Conservation (phyloP, 2,113 vertebrate species). For the Lophius piscatorius region DNA sequence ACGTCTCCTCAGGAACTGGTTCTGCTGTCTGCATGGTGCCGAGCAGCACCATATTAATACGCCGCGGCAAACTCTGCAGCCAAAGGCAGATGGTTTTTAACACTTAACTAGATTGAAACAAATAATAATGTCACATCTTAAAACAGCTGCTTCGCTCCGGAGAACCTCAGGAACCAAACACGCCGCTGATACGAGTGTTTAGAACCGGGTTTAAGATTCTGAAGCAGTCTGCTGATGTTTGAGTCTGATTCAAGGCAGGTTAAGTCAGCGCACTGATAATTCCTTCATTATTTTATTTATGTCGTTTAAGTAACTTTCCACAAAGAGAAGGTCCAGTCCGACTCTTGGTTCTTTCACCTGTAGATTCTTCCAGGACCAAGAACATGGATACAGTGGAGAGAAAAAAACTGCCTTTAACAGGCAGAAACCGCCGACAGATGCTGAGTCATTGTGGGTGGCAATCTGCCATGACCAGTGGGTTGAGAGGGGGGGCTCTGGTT, state of each 20-base stretch:
- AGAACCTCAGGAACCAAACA: background rate
- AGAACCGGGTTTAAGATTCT: background rate
- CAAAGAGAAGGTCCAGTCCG: no score
- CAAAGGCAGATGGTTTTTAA: slow-evolving; percentile 2
- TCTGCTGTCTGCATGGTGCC: background rate
- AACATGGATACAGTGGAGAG: no score
- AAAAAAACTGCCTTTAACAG: no score
- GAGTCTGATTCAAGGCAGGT: background rate
- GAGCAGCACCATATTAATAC: background rate
- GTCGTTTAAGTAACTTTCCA: no score
- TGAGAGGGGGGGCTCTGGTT: no score
- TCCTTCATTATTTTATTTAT: no score
- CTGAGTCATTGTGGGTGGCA: no score
- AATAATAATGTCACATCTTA: slow-evolving; percentile 1
- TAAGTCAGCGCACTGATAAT: background rate
- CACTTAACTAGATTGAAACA: slow-evolving; percentile 1
- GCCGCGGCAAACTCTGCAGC: background rate
- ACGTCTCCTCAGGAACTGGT: background rate
- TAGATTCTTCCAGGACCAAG: no score
- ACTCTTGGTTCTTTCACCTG: no score
- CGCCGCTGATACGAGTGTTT: no score
- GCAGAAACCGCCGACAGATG: no score
- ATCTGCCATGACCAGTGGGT: no score
- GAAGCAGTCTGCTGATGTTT: background rate
- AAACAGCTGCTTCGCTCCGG: background rate